Base-by-base conservation (phyloP, 1,140 invertebrate species). In the Macrocentrus cingulum region DNA sequence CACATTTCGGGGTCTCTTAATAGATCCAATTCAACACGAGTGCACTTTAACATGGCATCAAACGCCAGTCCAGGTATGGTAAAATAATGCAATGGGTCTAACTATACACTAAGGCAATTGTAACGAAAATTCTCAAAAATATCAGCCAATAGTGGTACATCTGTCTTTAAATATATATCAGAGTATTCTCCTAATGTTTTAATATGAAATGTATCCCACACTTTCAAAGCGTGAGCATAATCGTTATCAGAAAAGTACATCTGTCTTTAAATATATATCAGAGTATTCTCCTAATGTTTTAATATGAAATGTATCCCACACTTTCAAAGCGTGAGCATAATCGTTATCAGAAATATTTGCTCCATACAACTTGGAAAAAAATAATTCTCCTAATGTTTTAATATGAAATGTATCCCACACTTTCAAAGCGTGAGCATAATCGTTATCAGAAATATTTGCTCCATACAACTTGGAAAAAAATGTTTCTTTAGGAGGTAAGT, bases 1-100 rank as follows among this genome's bases (percentile, higher is more conserved):
- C n/a, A n/a, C n/a, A n/a, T n/a, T n/a, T n/a, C 25, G 2, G 19
- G 4, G 9, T 29, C 25, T 5, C 4, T 29, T 5, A 29, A 55
- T 64, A 70, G 55, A 59, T 84, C 77, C 54, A 83, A 59, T 66
- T 75, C 49, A 20, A 77, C 59, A 44, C 69, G 39, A 2, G 79
- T 79, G 15, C 44, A 60, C 60, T 72, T 75, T 8, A 79, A 49
- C 67, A 73, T 74, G 5, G 65, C 64, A 39, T 59, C 50, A 11
- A 52, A 59, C 1, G 41, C 41, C 2, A 59, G 23, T 16, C 57
- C 57, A 1, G 50, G 50, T 11, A 42, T 32, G 5, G 50, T 53
- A 7, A 53, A 7, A 51, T 77, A 68, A 62, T 79, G 77, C 2
- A 77, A 29, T 5, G 25, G 25, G 9, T 29, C 25, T 9, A 29